These are phyloP conservation scores for Agrochola lota DNA, from an alignment of 2,888 invertebrate genomes.

Conservation along the genomic window DNA sequence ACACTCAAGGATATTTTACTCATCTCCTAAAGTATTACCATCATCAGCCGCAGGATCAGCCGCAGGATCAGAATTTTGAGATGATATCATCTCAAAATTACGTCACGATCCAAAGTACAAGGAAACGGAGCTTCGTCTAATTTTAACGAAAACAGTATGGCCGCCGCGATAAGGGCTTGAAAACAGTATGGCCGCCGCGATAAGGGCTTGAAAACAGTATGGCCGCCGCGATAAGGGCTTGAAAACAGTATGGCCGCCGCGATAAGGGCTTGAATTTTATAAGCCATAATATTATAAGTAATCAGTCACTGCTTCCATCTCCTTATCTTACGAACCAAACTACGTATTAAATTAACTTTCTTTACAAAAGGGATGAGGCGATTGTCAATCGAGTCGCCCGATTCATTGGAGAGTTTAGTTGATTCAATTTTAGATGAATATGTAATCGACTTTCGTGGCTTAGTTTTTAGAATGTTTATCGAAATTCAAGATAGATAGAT, in stretches of 20 bases:
- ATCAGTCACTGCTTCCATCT: slow-evolving; percentile 62
- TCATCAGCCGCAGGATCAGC: neutral
- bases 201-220: slow-evolving; percentile 58
- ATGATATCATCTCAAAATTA: slow-evolving; percentile 44
- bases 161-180: slow-evolving; percentile 51
- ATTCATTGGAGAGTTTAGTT: slow-evolving; percentile 36
- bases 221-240: slow-evolving; percentile 57
- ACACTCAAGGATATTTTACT: slow-evolving; percentile 14
- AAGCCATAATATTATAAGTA: slow-evolving; percentile 66
- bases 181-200: slow-evolving; percentile 59
- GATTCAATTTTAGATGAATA: slow-evolving; percentile 55
- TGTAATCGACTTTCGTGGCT: slow-evolving; percentile 43
- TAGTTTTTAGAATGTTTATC: neutral
- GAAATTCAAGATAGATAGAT: neutral
- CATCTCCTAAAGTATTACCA: slow-evolving; percentile 7
- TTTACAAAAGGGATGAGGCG: slow-evolving; percentile 59
- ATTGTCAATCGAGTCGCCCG: slow-evolving; percentile 43
- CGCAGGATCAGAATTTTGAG: slow-evolving; percentile 3
- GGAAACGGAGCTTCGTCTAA: slow-evolving; percentile 56
- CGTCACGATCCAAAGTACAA: slow-evolving; percentile 48
- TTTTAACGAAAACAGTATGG: slow-evolving; percentile 69
- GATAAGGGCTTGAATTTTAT: slow-evolving; percentile 64
- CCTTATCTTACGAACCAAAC: slow-evolving; percentile 61
- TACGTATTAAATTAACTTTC: slow-evolving; percentile 68
- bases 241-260: slow-evolving; percentile 64